Percentiles rank a stretch among this genome's conserved stretches.
Conservation (phyloP, 2,888 invertebrate species). For the Andricus curvator region DNA sequence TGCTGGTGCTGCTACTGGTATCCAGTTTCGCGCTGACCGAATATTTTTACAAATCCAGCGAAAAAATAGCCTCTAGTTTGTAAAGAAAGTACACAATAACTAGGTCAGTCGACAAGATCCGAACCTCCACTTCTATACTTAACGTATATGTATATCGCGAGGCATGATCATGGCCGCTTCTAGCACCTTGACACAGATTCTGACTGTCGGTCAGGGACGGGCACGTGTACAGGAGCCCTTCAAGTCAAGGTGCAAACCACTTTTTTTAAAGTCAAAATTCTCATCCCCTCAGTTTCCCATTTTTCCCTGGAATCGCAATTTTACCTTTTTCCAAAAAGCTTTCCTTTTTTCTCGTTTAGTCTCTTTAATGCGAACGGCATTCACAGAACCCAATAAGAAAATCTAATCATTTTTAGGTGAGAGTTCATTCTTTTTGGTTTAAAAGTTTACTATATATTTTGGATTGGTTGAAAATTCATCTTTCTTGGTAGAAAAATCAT, state of each 20-base stretch:
- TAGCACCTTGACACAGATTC: constrained; percentile 75
- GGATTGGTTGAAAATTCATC: no score
- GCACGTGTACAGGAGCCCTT: constrained; percentile 44
- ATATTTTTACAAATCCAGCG: not conserved
- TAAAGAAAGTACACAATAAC: constrained; percentile 46
- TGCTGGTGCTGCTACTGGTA: not conserved
- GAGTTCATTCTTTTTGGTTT: no score
- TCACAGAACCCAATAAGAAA: no score
- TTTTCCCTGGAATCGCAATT: no score
- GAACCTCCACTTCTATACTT: constrained; percentile 30
- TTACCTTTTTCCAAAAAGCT: no score
- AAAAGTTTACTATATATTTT: no score
- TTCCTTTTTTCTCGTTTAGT: no score
- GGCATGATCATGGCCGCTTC: constrained; percentile 67
- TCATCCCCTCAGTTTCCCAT: no score
- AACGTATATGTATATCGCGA: constrained; percentile 47
- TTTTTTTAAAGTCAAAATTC: no score
- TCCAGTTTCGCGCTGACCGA: constrained; percentile 43
- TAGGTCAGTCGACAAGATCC: constrained; percentile 52
- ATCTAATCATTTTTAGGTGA: no score
- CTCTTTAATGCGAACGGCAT: no score
- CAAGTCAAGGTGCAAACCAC: not conserved
- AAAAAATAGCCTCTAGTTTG: constrained; percentile 7
- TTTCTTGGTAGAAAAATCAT: no score
- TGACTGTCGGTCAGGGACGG: constrained; percentile 64